Percentiles rank a stretch among this genome's conserved stretches.
phyloP scores from a whole-genome alignment of 1,140 invertebrate genomes.

The Hypothenemus hampei region DNA sequence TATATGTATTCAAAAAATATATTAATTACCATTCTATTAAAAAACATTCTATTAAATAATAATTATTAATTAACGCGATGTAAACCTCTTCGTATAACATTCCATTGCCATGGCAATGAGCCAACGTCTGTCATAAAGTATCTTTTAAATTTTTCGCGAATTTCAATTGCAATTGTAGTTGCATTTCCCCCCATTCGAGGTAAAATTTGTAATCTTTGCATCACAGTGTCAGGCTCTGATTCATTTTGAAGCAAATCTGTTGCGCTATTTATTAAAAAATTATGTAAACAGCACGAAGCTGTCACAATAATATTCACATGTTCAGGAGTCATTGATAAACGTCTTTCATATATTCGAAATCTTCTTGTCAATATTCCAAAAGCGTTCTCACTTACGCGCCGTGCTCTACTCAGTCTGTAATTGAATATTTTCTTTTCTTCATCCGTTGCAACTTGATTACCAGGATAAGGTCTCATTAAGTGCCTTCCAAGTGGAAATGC shows the following conservation, averaged over 20 bases:
- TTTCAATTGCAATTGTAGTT: neutral
- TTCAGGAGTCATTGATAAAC: slow-evolving; percentile 11
- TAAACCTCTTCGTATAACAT: too few species aligned
- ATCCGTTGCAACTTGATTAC: slow-evolving; percentile 3
- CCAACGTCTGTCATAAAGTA: too few species aligned
- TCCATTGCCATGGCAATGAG: too few species aligned
- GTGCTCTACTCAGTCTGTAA: slow-evolving; percentile 8
- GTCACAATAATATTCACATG: slow-evolving; percentile 9
- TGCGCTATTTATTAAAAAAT: slow-evolving; percentile 15
- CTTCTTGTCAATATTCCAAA: neutral
- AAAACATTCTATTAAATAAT: too few species aligned
- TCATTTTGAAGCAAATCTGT: neutral
- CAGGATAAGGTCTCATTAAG: slow-evolving; percentile 20
- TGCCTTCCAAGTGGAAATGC: slow-evolving; percentile 21
- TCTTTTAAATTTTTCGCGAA: slow-evolving; percentile 16
- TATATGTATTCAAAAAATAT: too few species aligned
- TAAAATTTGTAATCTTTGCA: neutral
- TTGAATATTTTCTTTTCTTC: slow-evolving; percentile 33
- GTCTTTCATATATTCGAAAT: slow-evolving; percentile 19
- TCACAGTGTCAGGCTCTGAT: neutral
- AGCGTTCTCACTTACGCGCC: too few species aligned
- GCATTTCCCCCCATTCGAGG: slow-evolving; percentile 4
- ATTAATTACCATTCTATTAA: too few species aligned
- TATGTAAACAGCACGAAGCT: slow-evolving; percentile 23
- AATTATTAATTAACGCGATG: too few species aligned